Evolutionary conservation across 2,888 invertebrate genomes (phyloP).

Genomic region (Polia nebulosa): DNA sequence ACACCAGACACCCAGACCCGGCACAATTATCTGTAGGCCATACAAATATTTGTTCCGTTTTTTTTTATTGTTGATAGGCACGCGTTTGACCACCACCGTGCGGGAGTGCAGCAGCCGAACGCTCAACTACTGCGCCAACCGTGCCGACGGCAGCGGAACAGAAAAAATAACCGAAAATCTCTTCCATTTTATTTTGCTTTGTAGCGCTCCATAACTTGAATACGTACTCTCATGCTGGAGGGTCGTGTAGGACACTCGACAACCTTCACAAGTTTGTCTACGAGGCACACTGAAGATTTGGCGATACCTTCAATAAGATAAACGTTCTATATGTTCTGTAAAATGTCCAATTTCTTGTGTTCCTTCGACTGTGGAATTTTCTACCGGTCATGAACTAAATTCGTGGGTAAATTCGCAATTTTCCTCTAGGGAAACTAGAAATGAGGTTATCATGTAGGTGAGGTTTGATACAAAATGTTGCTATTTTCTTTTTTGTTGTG

Average conservation of each 20-base stretch:
- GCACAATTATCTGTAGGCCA: too few relatives aligned
- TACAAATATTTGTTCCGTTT: too few relatives aligned
- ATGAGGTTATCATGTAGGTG: not conserved
- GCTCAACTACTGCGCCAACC: too few relatives aligned
- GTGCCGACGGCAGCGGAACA: too few relatives aligned
- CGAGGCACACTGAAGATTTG: slow-evolving; percentile 48
- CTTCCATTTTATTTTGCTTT: not conserved
- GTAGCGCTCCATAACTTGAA: slow-evolving; percentile 28
- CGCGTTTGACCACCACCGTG: too few relatives aligned
- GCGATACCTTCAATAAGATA: slow-evolving; percentile 52
- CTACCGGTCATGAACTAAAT: slow-evolving; percentile 37
- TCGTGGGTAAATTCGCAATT: slow-evolving; percentile 29
- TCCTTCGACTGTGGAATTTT: slow-evolving; percentile 29
- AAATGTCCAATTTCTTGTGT: slow-evolving; percentile 39
- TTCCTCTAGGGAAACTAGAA: slow-evolving; percentile 3
- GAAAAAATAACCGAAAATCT: too few relatives aligned
- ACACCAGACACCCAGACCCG: too few relatives aligned
- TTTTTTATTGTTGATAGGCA: too few relatives aligned
- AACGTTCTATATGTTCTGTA: slow-evolving; percentile 32
- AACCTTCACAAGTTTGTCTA: slow-evolving; percentile 55
- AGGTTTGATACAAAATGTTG: slow-evolving; percentile 4
- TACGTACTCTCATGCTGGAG: slow-evolving; percentile 6
- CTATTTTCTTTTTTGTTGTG: slow-evolving; percentile 12
- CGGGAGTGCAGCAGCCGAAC: too few relatives aligned
- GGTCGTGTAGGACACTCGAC: slow-evolving; percentile 50